A percentile compares a stretch with the other conserved stretches of the same genome.
These are phyloP conservation scores for Digitonthophagus gazella DNA, from an alignment of 2,888 invertebrate species.

Conservation along the genomic window DNA sequence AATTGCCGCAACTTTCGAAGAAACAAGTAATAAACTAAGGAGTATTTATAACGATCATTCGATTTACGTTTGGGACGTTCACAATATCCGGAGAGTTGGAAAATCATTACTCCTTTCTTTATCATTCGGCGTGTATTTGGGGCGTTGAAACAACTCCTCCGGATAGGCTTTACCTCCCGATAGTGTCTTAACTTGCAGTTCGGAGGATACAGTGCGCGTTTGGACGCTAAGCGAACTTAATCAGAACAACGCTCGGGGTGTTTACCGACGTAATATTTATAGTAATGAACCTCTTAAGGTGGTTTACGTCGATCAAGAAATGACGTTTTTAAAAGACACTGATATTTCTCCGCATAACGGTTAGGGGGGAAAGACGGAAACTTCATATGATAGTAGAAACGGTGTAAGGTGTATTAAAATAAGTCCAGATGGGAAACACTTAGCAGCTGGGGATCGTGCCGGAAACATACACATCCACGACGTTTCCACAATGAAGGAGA, in stretches of 20 bases:
- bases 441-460: constrained; percentile 90
- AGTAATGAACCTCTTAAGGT: constrained; percentile 88
- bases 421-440: constrained; percentile 84
- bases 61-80: constrained; percentile 93
- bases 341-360: constrained; percentile 62
- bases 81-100: constrained; percentile 87
- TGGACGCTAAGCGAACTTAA: constrained; percentile 74
- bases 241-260: constrained; percentile 49
- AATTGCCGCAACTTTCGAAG: constrained; percentile 88
- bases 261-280: constrained; percentile 81
- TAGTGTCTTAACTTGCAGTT: constrained; percentile 92
- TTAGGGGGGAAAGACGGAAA: constrained; percentile 54
- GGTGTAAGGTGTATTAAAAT: constrained; percentile 85
- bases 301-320: constrained; percentile 82
- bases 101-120: constrained; percentile 93
- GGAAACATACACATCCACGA: constrained; percentile 83
- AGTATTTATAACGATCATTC: constrained; percentile 97
- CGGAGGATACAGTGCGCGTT: constrained; percentile 93
- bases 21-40: constrained; percentile 79
- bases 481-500: constrained; percentile 62
- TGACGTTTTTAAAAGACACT: constrained; percentile 81
- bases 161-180: constrained; percentile 68
- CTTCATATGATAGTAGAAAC: constrained; percentile 81
- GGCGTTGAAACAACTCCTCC: constrained; percentile 79
- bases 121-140: constrained; percentile 97